Percentiles rank a stretch among this genome's conserved stretches.
Conservation (phyloP, 2,888 invertebrate species). For the Thysanoteuthis rhombus region DNA sequence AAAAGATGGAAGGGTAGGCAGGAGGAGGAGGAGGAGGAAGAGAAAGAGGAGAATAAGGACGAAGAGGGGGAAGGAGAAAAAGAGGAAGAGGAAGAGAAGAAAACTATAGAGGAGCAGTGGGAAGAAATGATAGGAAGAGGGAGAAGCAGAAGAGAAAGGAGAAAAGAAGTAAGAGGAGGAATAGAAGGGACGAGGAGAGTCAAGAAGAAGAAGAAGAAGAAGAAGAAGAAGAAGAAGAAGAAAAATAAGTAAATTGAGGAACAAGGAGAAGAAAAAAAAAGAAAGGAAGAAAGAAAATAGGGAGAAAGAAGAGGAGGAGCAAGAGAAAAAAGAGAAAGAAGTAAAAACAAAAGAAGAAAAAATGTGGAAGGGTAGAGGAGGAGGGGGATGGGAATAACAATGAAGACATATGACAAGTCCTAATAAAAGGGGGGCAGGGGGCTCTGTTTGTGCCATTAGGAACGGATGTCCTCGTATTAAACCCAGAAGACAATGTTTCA, state of each 20-base stretch:
- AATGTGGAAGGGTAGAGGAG: too few species aligned
- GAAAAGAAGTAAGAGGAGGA: not conserved
- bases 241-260: not conserved
- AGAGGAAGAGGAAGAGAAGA: not conserved
- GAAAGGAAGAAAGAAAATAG: not conserved
- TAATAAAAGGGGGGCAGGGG: too few species aligned
- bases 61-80: not conserved
- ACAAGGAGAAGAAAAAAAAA: too few species aligned
- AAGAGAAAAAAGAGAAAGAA: not conserved
- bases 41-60: not conserved
- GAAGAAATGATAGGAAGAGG: not conserved
- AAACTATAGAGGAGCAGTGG: not conserved
- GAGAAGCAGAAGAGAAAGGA: too few species aligned
- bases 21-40: not conserved
- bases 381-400: too few species aligned
- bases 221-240: not conserved
- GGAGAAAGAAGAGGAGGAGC: not conserved
- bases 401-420: not conserved
- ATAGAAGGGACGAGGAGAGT: not conserved
- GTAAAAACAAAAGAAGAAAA: constrained; percentile 24
- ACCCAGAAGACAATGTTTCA: too few species aligned
- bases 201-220: not conserved
- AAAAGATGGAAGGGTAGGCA: too few species aligned
- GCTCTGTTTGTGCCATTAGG: too few species aligned
- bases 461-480: too few species aligned